phyloP scores from a whole-genome alignment of 2,888 invertebrate species.

The Agrochola circellaris region DNA sequence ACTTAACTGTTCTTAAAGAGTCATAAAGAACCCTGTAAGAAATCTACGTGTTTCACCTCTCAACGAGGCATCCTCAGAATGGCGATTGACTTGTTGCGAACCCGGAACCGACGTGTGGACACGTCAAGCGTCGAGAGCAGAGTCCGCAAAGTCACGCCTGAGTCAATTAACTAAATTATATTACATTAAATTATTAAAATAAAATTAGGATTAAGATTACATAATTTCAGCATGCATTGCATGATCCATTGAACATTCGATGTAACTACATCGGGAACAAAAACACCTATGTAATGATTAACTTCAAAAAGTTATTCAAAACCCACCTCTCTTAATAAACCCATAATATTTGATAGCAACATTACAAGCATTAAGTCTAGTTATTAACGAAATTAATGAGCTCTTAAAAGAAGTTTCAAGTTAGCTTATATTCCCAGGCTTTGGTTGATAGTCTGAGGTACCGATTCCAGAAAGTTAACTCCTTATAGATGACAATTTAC shows the following conservation, averaged over 20 bases:
- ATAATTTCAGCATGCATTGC: background rate
- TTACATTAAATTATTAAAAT: too few species aligned
- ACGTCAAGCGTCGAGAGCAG: too few species aligned
- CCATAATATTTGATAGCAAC: slow-evolving; percentile 62
- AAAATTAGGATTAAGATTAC: too few species aligned
- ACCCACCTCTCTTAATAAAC: slow-evolving; percentile 29
- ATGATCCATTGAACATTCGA: background rate
- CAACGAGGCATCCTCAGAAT: too few species aligned
- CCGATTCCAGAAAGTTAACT: slow-evolving; percentile 56
- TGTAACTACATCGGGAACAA: background rate
- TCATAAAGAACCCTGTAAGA: too few species aligned
- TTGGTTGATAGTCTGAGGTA: slow-evolving; percentile 59
- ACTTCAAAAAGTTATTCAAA: slow-evolving; percentile 29
- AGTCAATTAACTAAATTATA: too few species aligned
- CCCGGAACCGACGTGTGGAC: too few species aligned
- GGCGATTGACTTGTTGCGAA: too few species aligned
- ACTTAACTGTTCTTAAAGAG: too few species aligned
- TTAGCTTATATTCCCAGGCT: slow-evolving; percentile 59
- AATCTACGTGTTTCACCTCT: too few species aligned
- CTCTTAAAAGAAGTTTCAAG: slow-evolving; percentile 65
- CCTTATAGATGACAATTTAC: slow-evolving; percentile 84
- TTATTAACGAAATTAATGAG: slow-evolving; percentile 67
- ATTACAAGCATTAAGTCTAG: slow-evolving; percentile 66
- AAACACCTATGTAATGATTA: background rate
- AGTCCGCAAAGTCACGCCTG: too few species aligned